Evolutionary conservation across 2,797 vertebrate genomes (phyloP), one percentile per base, ranked within the genome.

Genomic region (Prunella strophiata): DNA sequence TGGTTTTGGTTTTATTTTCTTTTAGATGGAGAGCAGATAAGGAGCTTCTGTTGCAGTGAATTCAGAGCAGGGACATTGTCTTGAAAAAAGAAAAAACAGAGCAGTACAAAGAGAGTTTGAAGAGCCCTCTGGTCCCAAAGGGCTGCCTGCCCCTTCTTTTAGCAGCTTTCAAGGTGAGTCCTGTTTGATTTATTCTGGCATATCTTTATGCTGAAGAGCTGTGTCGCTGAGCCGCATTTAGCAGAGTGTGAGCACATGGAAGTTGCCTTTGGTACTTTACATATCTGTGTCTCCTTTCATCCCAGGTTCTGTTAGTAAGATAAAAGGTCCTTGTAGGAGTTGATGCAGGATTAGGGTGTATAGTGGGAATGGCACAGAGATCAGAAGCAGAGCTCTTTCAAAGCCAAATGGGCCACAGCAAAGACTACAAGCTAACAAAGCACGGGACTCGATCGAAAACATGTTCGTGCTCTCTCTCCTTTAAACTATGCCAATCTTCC

Each of bases 151-250:
- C 55, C 40, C 84, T 81, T 36, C 29, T 71, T 61, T 70, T 23
- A 80, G 59, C 55, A 73, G 67, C n/a, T 21, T 19, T 50, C 0
- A 5, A 93, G 61, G 88, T 80, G 58, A 78, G 86, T 59, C 83
- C 52, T 84, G 32, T 90, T 79, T 92, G 87, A 61, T 88, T 52
- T 42, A 58, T 92, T 91, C 45, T 57, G 78, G 40, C 63, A 50
- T 76, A 18, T 80, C 77, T 83, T 95, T 76, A 58, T 83, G 80
- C 76, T 77, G 67, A 91, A 58, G 75, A 95, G 67, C 66, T 73
- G 70, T 54, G 93, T 94, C 13, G 1, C 90, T 90, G 89, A 89
- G 95, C 92, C 92, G 82, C 88, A 18, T 88, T 76, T 58, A 93
- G 70, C 59, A 50, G 79, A 42, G 71, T 55, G 76, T 72, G 74